These are phyloP conservation scores for Dermochelys coriacea DNA, from an alignment of 2,797 vertebrate genomes.

Conservation along the genomic window DNA sequence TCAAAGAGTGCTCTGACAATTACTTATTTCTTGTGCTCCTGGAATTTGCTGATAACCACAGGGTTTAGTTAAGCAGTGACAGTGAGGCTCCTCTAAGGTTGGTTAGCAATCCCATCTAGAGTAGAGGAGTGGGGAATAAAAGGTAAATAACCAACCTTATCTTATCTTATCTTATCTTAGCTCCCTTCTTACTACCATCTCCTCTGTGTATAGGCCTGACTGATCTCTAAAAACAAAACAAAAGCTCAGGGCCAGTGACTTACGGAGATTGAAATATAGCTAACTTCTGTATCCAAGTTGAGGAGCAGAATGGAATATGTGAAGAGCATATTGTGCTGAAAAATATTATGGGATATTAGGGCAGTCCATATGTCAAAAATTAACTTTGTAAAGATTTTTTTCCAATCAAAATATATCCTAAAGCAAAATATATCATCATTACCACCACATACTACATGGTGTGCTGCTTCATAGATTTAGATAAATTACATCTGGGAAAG, in stretches of 20 bases:
- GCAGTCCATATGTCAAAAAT: background rate
- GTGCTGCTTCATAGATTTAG: background rate
- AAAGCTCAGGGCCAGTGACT: background rate
- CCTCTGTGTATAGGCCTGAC: background rate
- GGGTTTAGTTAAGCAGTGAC: background rate
- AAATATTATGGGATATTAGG: background rate
- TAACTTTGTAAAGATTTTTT: background rate
- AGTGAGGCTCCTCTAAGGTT: background rate
- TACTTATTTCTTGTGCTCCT: background rate
- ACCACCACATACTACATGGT: background rate
- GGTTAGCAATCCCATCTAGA: background rate
- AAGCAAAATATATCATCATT: background rate
- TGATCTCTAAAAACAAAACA: background rate
- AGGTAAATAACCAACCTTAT: background rate
- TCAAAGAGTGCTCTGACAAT: background rate
- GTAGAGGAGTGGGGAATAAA: background rate
- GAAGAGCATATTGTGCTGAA: background rate
- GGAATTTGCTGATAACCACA: background rate
- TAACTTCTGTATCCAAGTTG: background rate
- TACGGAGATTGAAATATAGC: background rate
- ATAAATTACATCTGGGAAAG: background rate
- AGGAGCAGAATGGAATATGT: background rate
- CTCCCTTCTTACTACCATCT: background rate
- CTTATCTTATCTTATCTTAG: background rate
- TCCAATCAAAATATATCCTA: background rate